Evolutionary conservation across 2,888 invertebrate species (phyloP).

Genomic region (Zaprionus obscuricornis): DNA sequence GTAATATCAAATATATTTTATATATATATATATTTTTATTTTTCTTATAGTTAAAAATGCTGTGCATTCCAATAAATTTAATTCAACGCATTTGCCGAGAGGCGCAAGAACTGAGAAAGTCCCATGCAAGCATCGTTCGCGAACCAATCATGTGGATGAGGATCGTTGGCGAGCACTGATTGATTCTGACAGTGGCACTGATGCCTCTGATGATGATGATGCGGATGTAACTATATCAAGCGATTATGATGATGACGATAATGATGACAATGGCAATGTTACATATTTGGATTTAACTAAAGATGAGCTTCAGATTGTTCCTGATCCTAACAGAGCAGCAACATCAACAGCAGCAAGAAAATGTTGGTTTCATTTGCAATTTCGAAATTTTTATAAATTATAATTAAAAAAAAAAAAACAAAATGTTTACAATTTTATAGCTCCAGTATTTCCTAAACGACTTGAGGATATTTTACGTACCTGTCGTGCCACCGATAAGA

Average conservation of each 20-base stretch:
- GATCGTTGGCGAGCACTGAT: constrained; percentile 66
- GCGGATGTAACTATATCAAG: constrained; percentile 56
- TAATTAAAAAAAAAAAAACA: neutral
- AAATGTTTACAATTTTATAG: constrained; percentile 34
- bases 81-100: constrained; percentile 76
- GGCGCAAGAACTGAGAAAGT: constrained; percentile 18
- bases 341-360: neutral
- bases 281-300: constrained; percentile 81
- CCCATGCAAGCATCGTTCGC: neutral
- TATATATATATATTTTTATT: neutral
- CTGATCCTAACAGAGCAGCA: constrained; percentile 16
- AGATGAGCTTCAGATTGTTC: constrained; percentile 70
- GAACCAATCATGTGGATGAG: constrained; percentile 50
- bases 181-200: constrained; percentile 59
- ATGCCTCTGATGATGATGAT: constrained; percentile 77
- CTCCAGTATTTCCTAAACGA: constrained; percentile 55
- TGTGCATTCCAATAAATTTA: constrained; percentile 63
- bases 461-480: constrained; percentile 74
- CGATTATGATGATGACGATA: neutral
- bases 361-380: neutral
- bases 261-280: constrained; percentile 35
- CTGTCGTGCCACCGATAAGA: constrained; percentile 66
- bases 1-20: neutral
- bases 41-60: constrained; percentile 36
- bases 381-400: neutral